These are phyloP conservation scores for Congeria kusceri DNA, from an alignment of 2,888 invertebrate genomes.

Conservation along the genomic window DNA sequence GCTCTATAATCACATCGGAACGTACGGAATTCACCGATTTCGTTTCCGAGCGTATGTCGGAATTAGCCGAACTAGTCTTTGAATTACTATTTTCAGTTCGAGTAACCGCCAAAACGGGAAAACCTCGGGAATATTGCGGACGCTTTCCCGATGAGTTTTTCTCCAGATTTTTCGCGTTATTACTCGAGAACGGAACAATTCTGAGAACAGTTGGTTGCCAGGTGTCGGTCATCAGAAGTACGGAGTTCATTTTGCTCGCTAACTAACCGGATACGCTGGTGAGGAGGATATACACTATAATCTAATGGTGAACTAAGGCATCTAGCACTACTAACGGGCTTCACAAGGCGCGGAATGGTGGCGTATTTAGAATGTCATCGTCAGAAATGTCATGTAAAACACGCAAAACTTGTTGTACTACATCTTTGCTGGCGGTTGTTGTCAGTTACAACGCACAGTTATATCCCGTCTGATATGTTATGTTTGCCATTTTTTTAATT, in stretches of 20 bases:
- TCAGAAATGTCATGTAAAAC: background rate
- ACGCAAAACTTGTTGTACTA: background rate
- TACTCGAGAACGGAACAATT: constrained; percentile 74
- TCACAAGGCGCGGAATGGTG: too few species aligned
- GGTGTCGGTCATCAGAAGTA: constrained; percentile 68
- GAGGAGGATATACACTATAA: background rate
- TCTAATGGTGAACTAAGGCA: constrained; percentile 6
- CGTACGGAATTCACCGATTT: constrained; percentile 42
- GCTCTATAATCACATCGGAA: constrained; percentile 14
- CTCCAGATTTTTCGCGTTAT: constrained; percentile 58
- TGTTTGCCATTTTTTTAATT: background rate
- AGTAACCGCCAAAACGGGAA: constrained; percentile 68
- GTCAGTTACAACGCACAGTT: background rate
- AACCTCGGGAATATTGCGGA: constrained; percentile 37
- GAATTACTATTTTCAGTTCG: constrained; percentile 28
- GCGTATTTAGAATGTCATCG: too few species aligned
- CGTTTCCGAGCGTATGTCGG: constrained; percentile 20
- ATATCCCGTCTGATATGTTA: background rate
- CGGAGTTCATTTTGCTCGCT: constrained; percentile 65
- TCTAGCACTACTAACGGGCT: constrained; percentile 25
- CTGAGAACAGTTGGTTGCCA: constrained; percentile 77
- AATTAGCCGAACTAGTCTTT: constrained; percentile 34
- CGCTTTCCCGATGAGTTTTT: constrained; percentile 16
- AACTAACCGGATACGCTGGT: background rate
- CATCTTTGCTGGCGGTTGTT: background rate